A percentile compares a stretch with the other conserved stretches of the same genome.
Conservation (phyloP, 1,140 invertebrate species). For the Trypoxylus dichotomus region DNA sequence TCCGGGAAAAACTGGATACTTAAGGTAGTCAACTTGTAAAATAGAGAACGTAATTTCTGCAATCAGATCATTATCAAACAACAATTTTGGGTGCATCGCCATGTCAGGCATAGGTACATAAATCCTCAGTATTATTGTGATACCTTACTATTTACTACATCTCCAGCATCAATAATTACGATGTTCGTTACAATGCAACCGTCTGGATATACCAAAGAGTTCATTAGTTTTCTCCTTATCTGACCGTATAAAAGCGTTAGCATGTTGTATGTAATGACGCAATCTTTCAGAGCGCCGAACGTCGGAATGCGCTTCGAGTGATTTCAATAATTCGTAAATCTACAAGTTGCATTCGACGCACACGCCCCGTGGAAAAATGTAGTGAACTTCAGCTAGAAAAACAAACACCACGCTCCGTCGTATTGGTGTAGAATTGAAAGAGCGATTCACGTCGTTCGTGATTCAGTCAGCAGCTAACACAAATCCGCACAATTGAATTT, state of each 20-base stretch:
- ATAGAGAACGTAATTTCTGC: too few species aligned
- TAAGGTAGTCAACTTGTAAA: too few species aligned
- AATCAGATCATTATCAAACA: too few species aligned
- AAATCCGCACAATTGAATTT: constrained; percentile 27
- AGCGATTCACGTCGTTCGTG: constrained; percentile 24
- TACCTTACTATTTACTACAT: neutral
- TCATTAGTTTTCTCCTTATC: constrained; percentile 25
- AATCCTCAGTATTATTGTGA: neutral
- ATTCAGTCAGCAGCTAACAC: constrained; percentile 27
- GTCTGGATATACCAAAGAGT: neutral
- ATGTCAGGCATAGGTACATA: too few species aligned
- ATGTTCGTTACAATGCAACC: neutral
- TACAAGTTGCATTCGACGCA: constrained; percentile 9
- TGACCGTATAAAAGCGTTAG: constrained; percentile 8
- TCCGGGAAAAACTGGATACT: too few species aligned
- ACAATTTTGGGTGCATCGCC: too few species aligned
- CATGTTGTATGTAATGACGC: constrained; percentile 15
- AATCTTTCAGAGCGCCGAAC: neutral
- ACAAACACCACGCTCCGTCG: constrained; percentile 2
- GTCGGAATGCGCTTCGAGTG: constrained; percentile 14
- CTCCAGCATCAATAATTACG: constrained; percentile 2
- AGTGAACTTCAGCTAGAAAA: constrained; percentile 11
- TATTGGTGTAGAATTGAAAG: constrained; percentile 18
- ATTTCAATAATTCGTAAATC: constrained; percentile 22
- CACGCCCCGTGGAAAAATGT: neutral